Evolutionary conservation across 2,113 vertebrate genomes (phyloP), one percentile per base, ranked within the genome.

Genomic region (Leptosomus discolor): DNA sequence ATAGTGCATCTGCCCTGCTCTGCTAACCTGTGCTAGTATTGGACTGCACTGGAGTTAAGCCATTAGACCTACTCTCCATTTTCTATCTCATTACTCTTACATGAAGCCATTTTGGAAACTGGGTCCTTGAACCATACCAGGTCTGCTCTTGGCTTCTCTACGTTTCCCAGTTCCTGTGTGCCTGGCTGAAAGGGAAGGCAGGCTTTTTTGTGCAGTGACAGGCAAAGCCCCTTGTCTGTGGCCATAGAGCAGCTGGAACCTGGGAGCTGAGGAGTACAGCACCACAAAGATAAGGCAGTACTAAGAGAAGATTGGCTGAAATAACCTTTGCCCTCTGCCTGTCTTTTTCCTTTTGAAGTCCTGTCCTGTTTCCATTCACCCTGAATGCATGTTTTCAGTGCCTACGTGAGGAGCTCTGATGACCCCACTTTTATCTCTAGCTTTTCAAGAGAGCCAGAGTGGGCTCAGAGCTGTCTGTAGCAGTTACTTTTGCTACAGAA

Each of bases 291-390:
- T 97, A 97, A 97, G 54, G 87, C 80, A 85, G 50, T 48, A 63
- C 61, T 78, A 83, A 60, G 61, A 97, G 79, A 83, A 95, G 88
- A 95, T 70, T 81, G 85, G 75, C 74, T 96, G 76, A 92, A 94
- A 80, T 91, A 95, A 97, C 96, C 95, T 97, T 97, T 96, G 95
- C 83, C 89, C 96, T 89, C 67, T 95, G 78, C 57, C 68, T 90
- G 90, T 60, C 83, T 85, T 85, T 65, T 67, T 92, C 67, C 93
- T 95, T 97, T 97, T 97, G 96, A 97, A 97, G 96, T 86, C 76
- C 68, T 75, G 63, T 53, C 58, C 96, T 97, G 96, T 70, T 97
- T 96, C 91, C 61, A 91, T 95, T 97, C 94, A 96, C 20, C 8
- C 64, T 91, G 80, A 91, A 91, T 85, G 76, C 77, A 63, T 48